phyloP scores from a whole-genome alignment of 2,797 vertebrate species.

The Poliocrania exsul region DNA sequence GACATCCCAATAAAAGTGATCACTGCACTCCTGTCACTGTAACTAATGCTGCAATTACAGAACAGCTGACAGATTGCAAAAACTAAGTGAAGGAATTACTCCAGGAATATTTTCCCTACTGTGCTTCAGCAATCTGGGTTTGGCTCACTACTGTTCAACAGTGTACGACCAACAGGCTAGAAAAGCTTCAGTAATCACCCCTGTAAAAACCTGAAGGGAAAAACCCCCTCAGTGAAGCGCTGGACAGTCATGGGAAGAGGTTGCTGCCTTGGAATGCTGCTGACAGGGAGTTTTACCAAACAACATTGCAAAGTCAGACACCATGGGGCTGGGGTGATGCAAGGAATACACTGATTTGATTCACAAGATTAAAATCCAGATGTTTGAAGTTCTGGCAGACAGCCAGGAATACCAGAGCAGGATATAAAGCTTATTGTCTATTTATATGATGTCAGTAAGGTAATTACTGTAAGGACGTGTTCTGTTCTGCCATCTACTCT shows the following conservation, averaged over 20 bases:
- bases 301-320: background rate
- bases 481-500: background rate
- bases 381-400: background rate
- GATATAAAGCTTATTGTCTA: background rate
- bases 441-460: background rate
- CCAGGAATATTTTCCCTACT: background rate
- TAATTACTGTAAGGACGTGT: background rate
- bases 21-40: background rate
- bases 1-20: background rate
- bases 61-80: background rate
- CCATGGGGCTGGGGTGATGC: background rate
- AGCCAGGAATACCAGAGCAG: background rate
- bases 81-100: background rate
- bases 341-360: background rate
- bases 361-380: background rate
- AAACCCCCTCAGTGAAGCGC: background rate
- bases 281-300: background rate
- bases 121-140: background rate
- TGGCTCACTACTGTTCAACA: background rate
- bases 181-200: background rate
- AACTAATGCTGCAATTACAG: background rate
- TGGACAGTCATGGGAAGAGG: background rate
- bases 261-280: background rate
- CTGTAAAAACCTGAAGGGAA: background rate
- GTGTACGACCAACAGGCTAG: background rate